phyloP scores from a whole-genome alignment of 2,888 invertebrate species.

The Drosophila peninsularis region DNA sequence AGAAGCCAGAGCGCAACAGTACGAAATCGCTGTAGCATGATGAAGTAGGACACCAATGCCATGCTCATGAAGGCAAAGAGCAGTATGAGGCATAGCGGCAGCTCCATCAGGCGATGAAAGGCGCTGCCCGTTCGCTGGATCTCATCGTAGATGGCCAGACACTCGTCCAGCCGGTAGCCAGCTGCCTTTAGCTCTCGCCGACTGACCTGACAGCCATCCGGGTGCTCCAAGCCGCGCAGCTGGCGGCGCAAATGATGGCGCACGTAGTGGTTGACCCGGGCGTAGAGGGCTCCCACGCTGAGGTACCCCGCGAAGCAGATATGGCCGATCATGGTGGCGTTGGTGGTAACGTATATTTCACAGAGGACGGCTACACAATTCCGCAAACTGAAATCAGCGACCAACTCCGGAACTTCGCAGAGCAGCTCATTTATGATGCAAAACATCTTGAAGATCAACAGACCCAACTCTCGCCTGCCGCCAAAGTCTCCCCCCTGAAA shows the following conservation, averaged over 20 bases:
- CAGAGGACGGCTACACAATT: background rate
- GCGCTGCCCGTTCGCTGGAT: conserved; percentile 38
- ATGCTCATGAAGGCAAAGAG: conserved; percentile 38
- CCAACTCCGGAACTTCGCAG: conserved; percentile 6
- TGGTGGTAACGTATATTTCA: conserved; percentile 27
- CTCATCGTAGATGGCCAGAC: conserved; percentile 52
- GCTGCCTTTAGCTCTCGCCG: conserved; percentile 28
- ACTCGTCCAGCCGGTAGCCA: conserved; percentile 42
- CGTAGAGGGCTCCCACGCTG: conserved; percentile 52
- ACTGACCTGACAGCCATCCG: background rate
- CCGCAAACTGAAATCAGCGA: background rate
- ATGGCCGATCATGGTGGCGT: conserved; percentile 37
- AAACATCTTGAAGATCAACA: conserved; percentile 39
- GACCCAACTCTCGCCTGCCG: conserved; percentile 42
- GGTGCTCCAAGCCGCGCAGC: conserved; percentile 37
- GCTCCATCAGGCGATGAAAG: conserved; percentile 49
- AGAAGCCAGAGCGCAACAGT: conserved; percentile 21
- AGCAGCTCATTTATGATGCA: conserved; percentile 30
- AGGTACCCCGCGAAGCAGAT: conserved; percentile 56
- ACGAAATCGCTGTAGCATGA: conserved; percentile 23
- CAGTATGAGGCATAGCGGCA: conserved; percentile 44
- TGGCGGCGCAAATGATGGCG: conserved; percentile 37
- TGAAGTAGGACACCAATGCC: conserved; percentile 36
- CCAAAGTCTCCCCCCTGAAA: conserved; percentile 32
- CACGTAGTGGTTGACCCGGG: conserved; percentile 53